Percentiles rank a stretch among this genome's conserved stretches.
Evolutionary conservation across 2,888 invertebrate species (phyloP).

Genomic region (Machimus rusticus): DNA sequence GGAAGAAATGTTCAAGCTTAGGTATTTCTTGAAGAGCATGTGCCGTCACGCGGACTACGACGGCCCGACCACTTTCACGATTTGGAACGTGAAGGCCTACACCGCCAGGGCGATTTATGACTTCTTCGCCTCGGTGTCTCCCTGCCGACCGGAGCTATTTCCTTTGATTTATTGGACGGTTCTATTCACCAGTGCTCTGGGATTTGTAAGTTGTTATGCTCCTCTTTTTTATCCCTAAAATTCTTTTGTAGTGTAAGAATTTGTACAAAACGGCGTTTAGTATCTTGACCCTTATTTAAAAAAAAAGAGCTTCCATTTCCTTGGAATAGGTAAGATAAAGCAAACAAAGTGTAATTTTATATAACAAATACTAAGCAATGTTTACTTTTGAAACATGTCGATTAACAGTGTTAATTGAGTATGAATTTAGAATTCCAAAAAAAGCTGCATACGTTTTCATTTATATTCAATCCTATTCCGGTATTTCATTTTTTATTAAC

Average conservation of each 20-base stretch:
- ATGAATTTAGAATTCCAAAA: no score
- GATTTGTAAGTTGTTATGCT: conserved; percentile 51
- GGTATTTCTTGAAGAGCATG: conserved; percentile 41
- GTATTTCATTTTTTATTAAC: no score
- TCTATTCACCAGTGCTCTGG: conserved; percentile 50
- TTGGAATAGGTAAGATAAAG: no score
- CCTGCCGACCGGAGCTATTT: conserved; percentile 52
- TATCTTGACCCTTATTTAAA: not conserved
- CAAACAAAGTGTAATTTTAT: no score
- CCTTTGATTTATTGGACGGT: conserved; percentile 54
- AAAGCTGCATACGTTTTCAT: no score
- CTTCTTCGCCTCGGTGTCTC: conserved; percentile 16
- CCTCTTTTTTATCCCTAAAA: not conserved
- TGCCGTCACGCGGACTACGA: conserved; percentile 36
- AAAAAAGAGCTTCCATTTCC: no score
- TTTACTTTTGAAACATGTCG: no score
- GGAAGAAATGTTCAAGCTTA: conserved; percentile 43
- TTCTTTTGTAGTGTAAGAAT: not conserved
- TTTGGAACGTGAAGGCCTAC: conserved; percentile 52
- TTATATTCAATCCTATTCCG: no score
- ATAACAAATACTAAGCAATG: no score
- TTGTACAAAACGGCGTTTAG: not conserved
- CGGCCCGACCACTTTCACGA: conserved; percentile 49
- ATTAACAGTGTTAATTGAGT: no score
- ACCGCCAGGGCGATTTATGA: not conserved